These are phyloP conservation scores for Patiria miniata DNA, from an alignment of 35 echinoderm and acorn worm genomes.

Conservation along the genomic window DNA sequence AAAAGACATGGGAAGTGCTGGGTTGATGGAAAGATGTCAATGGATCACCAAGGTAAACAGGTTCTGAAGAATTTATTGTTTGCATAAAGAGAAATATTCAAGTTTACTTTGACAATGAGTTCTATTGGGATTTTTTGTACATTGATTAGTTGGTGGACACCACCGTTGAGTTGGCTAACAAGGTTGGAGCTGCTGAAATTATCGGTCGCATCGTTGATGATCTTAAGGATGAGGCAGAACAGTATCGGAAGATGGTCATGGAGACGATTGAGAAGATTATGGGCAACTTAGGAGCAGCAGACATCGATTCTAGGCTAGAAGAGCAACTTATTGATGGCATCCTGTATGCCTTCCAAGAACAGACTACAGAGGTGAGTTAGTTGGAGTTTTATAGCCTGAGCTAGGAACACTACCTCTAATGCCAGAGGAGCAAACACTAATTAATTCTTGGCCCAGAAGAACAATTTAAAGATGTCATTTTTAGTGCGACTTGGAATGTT, in stretches of 20 bases:
- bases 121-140: neutral
- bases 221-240: slow-evolving; percentile 98
- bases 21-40: too few relatives aligned
- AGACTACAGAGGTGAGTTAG: slow-evolving; percentile 87
- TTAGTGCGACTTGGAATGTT: too few relatives aligned
- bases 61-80: neutral
- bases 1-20: too few relatives aligned
- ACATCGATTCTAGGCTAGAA: slow-evolving; percentile 97
- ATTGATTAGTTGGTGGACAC: slow-evolving; percentile 92
- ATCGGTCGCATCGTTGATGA: slow-evolving; percentile 88
- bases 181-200: slow-evolving; percentile 96
- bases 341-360: slow-evolving; percentile 98
- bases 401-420: too few relatives aligned
- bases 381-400: neutral
- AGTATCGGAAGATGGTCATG: slow-evolving; percentile 99
- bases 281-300: slow-evolving; percentile 93
- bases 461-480: too few relatives aligned
- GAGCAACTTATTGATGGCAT: slow-evolving; percentile 99
- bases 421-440: too few relatives aligned
- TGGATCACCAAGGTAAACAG: neutral
- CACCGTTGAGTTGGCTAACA: slow-evolving; percentile 96
- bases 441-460: too few relatives aligned
- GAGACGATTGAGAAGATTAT: slow-evolving; percentile 99
- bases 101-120: neutral
- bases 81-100: too few relatives aligned